Evolutionary conservation across 1,140 invertebrate species (phyloP), one percentile per base, ranked within the genome.

Genomic region (Apocrypta bakeri): DNA sequence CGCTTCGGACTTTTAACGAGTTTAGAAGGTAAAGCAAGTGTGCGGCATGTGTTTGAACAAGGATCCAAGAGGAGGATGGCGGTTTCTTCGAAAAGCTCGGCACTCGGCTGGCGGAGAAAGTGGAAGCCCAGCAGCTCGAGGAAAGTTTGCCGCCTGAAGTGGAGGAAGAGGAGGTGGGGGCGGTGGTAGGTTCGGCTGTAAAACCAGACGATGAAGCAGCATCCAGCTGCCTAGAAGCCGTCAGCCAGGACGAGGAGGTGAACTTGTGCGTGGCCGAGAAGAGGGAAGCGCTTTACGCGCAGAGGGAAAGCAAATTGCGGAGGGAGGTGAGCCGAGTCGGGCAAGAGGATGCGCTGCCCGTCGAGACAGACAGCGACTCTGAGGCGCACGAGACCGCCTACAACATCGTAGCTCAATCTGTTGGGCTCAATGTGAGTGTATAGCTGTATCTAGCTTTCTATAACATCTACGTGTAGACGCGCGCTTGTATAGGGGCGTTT

Each of bases 11-110:
- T 66, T 76, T 80, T 66, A 66, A 66, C 48, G 48, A 69, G 75
- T 29, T 40, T 8, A 9, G 48, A 29, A 48, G 69, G 29, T 76
- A 56, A 56, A 56, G 71, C 66, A 63, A 14, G 63, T 42, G n/a
- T 75, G 72, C 24, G 82, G 81, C 64, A 79, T 85, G 21, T 77
- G 84, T 86, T 89, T 87, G 73, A 85, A 85, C 88, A 85, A 96
- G 95, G 91, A 93, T 96, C 80, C 95, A 96, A 91, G 94, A 96
- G 91, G 92, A 95, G 4, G 96, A 97, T 89, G 95, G 95, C 85
- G 94, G 95, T 42, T 97, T 96, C 87, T 97, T 97, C 87, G 96
- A 97, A 87, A 95, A 95, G 84, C 95, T 96, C 86, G 96, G 96
- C 1, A 95, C 94, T 0, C 90, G 96, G 21, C 88, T 96, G 40